phyloP scores from a whole-genome alignment of 2,113 vertebrate species.

The Entelurus aequoreus region DNA sequence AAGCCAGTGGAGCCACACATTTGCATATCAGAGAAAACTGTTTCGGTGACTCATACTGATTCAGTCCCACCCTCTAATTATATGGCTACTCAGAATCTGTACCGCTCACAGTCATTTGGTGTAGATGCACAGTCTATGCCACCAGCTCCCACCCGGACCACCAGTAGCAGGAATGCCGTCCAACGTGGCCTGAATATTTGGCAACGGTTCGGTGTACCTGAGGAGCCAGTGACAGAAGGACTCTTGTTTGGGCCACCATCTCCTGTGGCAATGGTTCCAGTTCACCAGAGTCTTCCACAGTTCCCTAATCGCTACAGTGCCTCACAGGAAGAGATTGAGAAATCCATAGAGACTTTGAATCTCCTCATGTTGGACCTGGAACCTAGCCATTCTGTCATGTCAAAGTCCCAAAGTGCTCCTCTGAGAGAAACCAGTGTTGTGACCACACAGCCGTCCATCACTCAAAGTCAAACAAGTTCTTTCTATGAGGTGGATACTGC shows the following conservation, averaged over 20 bases:
- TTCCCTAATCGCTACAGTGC: constrained; percentile 80
- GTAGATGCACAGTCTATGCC: constrained; percentile 72
- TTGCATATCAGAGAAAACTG: constrained; percentile 28
- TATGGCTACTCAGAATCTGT: constrained; percentile 68
- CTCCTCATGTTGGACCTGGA: constrained; percentile 92
- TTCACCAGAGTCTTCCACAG: constrained; percentile 84
- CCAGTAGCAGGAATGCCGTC: constrained; percentile 91
- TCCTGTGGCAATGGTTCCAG: constrained; percentile 48
- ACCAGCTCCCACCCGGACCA: constrained; percentile 83
- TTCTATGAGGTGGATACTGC: constrained; percentile 58
- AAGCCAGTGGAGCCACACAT: constrained; percentile 46
- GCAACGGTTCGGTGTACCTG: constrained; percentile 83
- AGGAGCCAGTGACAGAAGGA: constrained; percentile 71
- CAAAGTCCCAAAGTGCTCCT: constrained; percentile 86
- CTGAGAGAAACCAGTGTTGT: constrained; percentile 60
- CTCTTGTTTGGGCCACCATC: constrained; percentile 57
- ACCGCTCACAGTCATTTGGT: constrained; percentile 84
- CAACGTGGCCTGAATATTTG: constrained; percentile 92
- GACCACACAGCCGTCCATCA: constrained; percentile 80
- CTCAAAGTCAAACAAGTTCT: constrained; percentile 59
- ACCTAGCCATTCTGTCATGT: constrained; percentile 60
- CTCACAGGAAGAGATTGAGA: constrained; percentile 90
- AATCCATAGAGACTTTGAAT: constrained; percentile 92
- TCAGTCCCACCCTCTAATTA: constrained; percentile 46
- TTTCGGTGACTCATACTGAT: constrained; percentile 59